Percentiles rank a stretch among this genome's conserved stretches.
Conservation (phyloP, 2,888 invertebrate genomes). For the Drosophila antonietae region DNA sequence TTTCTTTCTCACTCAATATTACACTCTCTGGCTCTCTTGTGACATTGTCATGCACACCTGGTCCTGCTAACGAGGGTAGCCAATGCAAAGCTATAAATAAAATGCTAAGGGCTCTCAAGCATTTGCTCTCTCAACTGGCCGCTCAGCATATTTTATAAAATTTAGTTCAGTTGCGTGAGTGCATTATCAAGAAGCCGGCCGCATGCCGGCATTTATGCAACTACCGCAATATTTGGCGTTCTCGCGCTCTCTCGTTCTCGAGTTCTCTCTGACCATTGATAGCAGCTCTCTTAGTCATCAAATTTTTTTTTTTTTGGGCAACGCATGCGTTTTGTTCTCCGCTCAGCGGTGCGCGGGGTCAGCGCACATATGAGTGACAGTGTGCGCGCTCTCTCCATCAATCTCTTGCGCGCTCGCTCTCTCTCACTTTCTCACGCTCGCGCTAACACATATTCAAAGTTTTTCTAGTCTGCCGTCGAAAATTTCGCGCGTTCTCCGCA, state of each 20-base stretch:
- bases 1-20: neutral
- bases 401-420: neutral
- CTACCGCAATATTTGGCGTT: neutral
- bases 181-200: slow-evolving; percentile 34
- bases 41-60: slow-evolving; percentile 39
- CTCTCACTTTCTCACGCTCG: slow-evolving; percentile 7
- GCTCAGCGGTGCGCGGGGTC: slow-evolving; percentile 4
- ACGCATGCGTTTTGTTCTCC: slow-evolving; percentile 40
- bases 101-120: slow-evolving; percentile 1
- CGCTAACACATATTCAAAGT: neutral
- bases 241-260: neutral
- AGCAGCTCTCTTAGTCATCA: slow-evolving; percentile 25
- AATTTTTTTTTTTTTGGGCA: too few species aligned
- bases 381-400: slow-evolving; percentile 11
- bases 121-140: neutral
- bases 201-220: slow-evolving; percentile 35
- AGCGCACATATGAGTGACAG: slow-evolving; percentile 3
- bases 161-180: slow-evolving; percentile 10
- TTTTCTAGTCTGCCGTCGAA: slow-evolving; percentile 1
- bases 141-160: neutral
- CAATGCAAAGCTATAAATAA: neutral
- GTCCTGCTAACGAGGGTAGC: slow-evolving; percentile 16
- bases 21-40: neutral
- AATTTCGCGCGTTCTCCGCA: slow-evolving; percentile 50
- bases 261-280: neutral